Evolutionary conservation across 53 echinoderm and acorn worm genomes (phyloP), one percentile per base, ranked within the genome.

Genomic region (Arbacia lixula): DNA sequence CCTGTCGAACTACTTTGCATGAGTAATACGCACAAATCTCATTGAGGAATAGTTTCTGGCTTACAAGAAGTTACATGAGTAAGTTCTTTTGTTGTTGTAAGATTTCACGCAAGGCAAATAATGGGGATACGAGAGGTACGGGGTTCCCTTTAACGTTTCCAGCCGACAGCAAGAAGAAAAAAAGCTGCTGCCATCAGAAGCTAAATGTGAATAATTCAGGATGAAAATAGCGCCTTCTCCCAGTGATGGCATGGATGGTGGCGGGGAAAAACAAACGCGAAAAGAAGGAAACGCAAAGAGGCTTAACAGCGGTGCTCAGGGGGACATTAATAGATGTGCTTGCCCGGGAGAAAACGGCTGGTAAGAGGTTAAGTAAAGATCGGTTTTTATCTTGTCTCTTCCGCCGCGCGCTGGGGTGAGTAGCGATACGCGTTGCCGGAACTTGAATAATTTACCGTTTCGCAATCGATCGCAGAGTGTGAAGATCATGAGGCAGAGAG

Each of bases 361-460:
- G 2, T 69, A 69, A 69, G 43, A 69, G 69, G 69, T 69, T 69
- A 69, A 69, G 43, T 43, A 69, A 69, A 69, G 69, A 69, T 69
- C 40, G 43, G 69, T 9, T 11, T 43, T 21, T 66, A 67, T 39
- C 43, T 69, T 41, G 69, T 43, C 42, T 69, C 35, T 69, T 69
- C 43, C 26, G 29, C 24, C 14, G 19, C n/a, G n/a, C n/a, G n/a
- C n/a, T n/a, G n/a, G n/a, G n/a, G 40, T 39, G 42, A 74, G 53
- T 33, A 25, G n/a, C 58, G 77, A 77, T 40, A 58, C 58, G 77
- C 56, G 77, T 58, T 77, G 58, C 38, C 77, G 58, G 56, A 58
- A 57, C 57, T 64, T 62, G 82, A 62, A 81, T 81, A 81, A 81
- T 81, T 81, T 64, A 81, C 82, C 46, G 63, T 61, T 42, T 81